These are phyloP conservation scores for Acestrorhynchus altus DNA, from an alignment of 2,797 vertebrate species.

Conservation along the genomic window DNA sequence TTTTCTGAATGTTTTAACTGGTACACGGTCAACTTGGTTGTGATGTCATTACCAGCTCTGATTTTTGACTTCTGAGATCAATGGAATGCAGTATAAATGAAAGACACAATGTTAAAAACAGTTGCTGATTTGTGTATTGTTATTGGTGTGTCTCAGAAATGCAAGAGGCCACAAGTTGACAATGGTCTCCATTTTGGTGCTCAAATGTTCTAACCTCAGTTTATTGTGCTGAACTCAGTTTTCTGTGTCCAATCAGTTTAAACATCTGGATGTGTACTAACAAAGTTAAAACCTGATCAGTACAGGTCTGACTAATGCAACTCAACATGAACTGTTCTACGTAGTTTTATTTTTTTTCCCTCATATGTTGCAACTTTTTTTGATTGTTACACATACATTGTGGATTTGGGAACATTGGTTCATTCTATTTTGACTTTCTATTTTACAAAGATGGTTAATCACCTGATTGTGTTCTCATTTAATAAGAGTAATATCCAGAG, in stretches of 20 bases:
- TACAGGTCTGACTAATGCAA: not conserved
- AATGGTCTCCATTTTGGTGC: not conserved
- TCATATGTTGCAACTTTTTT: not conserved
- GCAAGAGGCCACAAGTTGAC: too few relatives aligned
- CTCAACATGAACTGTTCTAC: not conserved
- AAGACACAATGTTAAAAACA: too few relatives aligned
- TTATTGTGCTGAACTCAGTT: not conserved
- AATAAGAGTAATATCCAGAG: constrained; percentile 22
- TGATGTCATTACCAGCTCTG: too few relatives aligned
- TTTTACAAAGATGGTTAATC: constrained; percentile 32
- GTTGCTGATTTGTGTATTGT: too few relatives aligned
- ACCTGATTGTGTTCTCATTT: constrained; percentile 17
- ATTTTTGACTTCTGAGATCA: too few relatives aligned
- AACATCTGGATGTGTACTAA: not conserved
- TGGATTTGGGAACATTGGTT: not conserved
- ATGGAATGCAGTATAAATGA: too few relatives aligned
- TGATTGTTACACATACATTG: constrained; percentile 2
- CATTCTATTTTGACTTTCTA: constrained; percentile 18
- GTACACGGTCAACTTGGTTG: too few relatives aligned
- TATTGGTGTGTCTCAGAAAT: not conserved
- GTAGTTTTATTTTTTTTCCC: not conserved
- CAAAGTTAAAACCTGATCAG: not conserved
- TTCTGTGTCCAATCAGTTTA: not conserved
- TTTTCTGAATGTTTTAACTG: too few relatives aligned
- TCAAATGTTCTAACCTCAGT: not conserved